These are phyloP conservation scores for Bombus consobrinus DNA, from an alignment of 1,140 invertebrate genomes.

Conservation along the genomic window DNA sequence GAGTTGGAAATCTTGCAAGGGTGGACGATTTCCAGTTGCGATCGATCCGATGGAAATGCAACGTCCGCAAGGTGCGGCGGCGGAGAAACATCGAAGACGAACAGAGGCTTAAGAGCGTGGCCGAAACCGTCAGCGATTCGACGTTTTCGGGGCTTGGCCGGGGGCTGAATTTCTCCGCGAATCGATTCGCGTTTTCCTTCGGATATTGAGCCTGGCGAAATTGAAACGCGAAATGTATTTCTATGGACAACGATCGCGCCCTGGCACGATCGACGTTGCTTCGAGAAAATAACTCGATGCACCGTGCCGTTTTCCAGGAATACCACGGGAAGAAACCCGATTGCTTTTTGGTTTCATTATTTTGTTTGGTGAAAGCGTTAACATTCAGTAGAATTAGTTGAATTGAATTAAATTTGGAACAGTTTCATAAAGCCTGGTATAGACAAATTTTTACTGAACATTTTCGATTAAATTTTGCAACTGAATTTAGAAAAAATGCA, in stretches of 20 bases:
- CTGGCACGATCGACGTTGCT: not conserved
- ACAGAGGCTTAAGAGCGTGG: not conserved
- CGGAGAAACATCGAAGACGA: not conserved
- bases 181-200: conserved; percentile 15
- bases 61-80: not conserved
- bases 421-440: not conserved
- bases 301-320: not conserved
- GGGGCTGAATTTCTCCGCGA: not conserved
- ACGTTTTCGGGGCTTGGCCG: not conserved
- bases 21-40: not conserved
- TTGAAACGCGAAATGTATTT: conserved; percentile 4
- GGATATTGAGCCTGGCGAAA: conserved; percentile 12
- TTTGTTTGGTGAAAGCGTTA: not conserved
- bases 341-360: not conserved
- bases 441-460: not conserved
- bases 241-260: not conserved
- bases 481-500: not conserved
- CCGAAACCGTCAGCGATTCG: conserved; percentile 11
- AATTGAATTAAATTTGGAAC: not conserved
- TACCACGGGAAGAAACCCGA: not conserved
- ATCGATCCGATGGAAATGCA: conserved; percentile 9
- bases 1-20: not conserved
- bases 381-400: not conserved
- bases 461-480: not conserved
- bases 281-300: conserved; percentile 8